Evolutionary conservation across 2,113 vertebrate species (phyloP).

Genomic region (Geococcyx californianus): DNA sequence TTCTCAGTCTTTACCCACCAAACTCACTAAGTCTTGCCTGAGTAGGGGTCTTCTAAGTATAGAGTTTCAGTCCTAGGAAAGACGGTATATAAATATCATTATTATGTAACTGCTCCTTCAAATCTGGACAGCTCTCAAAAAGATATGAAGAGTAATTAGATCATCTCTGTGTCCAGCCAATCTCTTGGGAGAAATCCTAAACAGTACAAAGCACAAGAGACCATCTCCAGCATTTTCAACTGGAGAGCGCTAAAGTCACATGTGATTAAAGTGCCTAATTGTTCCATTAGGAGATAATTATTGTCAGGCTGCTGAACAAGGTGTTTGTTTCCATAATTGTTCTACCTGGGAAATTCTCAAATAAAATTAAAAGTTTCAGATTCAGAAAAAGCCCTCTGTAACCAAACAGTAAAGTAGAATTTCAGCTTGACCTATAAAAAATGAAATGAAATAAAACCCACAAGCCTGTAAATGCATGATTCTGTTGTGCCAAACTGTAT

Average conservation of each 20-base stretch:
- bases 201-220: slow-evolving; percentile 2
- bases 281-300: slow-evolving; percentile 42
- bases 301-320: slow-evolving; percentile 27
- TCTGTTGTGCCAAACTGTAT: slow-evolving; percentile 73
- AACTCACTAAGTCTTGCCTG: neutral
- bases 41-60: neutral
- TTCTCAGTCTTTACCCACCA: neutral
- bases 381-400: slow-evolving; percentile 72
- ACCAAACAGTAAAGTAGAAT: slow-evolving; percentile 66
- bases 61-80: neutral
- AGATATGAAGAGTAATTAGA: neutral
- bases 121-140: neutral
- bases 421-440: slow-evolving; percentile 72
- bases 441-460: slow-evolving; percentile 70
- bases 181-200: slow-evolving; percentile 3
- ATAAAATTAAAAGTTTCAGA: slow-evolving; percentile 49
- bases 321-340: slow-evolving; percentile 49
- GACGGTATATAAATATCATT: neutral
- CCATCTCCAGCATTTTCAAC: slow-evolving; percentile 17
- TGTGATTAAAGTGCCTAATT: slow-evolving; percentile 44
- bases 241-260: slow-evolving; percentile 9
- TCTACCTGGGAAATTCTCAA: slow-evolving; percentile 60
- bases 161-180: neutral
- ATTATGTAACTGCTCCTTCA: neutral
- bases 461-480: slow-evolving; percentile 70